Evolutionary conservation across 2,113 vertebrate species (phyloP).

Genomic region (Cephalopholis sonnerati): DNA sequence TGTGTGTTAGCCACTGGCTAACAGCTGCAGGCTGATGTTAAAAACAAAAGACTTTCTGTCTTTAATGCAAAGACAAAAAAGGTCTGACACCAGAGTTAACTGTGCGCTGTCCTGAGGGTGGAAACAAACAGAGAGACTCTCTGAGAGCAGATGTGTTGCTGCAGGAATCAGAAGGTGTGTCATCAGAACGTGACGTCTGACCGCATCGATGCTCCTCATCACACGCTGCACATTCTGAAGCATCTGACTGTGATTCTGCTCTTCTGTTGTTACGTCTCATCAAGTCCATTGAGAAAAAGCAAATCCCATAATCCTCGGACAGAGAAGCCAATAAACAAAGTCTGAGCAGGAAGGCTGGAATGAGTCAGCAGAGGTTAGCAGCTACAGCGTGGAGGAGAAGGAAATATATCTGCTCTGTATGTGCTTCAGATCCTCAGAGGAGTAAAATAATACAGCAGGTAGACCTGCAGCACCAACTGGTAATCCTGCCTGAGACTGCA

Average conservation of each 20-base stretch:
- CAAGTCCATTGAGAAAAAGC: constrained; percentile 32
- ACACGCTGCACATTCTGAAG: constrained; percentile 8
- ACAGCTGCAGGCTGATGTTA: constrained; percentile 21
- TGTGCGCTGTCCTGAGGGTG: too few relatives aligned
- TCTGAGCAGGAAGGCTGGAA: constrained; percentile 13
- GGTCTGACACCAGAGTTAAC: too few relatives aligned
- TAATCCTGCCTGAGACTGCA: not conserved
- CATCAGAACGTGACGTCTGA: constrained; percentile 24
- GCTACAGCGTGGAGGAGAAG: not conserved
- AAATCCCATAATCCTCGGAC: constrained; percentile 66
- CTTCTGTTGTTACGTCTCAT: constrained; percentile 16
- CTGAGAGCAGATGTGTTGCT: constrained; percentile 29
- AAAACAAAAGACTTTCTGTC: constrained; percentile 45
- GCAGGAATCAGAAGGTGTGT: constrained; percentile 14
- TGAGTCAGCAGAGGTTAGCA: constrained; percentile 56
- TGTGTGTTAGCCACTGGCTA: constrained; percentile 10
- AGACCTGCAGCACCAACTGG: too few relatives aligned
- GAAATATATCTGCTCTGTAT: not conserved
- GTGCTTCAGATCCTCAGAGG: not conserved
- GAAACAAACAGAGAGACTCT: constrained; percentile 13
- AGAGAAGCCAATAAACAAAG: constrained; percentile 49
- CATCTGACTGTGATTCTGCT: not conserved
- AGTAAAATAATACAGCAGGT: not conserved
- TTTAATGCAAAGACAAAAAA: constrained; percentile 8
- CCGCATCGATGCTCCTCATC: constrained; percentile 27